A percentile compares a stretch with the other conserved stretches of the same genome.
Conservation (phyloP, 2,888 invertebrate genomes). For the Cordilura impudica region DNA sequence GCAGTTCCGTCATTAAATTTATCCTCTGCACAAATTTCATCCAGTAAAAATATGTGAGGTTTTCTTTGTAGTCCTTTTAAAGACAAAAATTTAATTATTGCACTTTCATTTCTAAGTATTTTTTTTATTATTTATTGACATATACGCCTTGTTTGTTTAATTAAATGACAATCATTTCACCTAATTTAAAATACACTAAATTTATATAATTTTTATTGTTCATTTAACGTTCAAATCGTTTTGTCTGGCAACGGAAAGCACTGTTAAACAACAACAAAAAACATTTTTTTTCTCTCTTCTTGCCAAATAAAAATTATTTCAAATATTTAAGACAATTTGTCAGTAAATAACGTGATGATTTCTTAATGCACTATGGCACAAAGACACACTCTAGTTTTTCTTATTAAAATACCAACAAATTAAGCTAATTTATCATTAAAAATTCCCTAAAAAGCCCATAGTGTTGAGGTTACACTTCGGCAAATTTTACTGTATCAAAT, state of each 20-base stretch:
- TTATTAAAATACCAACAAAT: constrained; percentile 34
- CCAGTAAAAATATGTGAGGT: no score
- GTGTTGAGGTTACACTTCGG: constrained; percentile 43
- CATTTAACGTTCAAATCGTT: constrained; percentile 59
- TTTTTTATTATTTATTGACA: no score
- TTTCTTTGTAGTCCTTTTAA: no score
- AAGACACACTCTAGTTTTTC: constrained; percentile 12
- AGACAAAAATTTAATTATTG: no score
- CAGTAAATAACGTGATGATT: constrained; percentile 72
- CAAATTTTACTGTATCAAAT: constrained; percentile 46
- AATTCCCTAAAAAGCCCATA: constrained; percentile 46
- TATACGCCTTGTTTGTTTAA: constrained; percentile 57
- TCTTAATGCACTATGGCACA: constrained; percentile 24
- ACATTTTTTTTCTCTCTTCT: constrained; percentile 33
- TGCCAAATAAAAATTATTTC: constrained; percentile 70
- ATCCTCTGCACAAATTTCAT: no score
- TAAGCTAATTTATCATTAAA: constrained; percentile 36
- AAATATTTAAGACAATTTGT: constrained; percentile 77
- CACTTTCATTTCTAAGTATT: no score
- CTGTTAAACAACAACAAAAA: constrained; percentile 1
- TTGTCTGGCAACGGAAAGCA: constrained; percentile 44
- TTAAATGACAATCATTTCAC: constrained; percentile 60
- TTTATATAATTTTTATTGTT: constrained; percentile 52
- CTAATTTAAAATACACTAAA: constrained; percentile 50
- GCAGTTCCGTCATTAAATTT: no score